phyloP scores from a whole-genome alignment of 2,888 invertebrate genomes.

The Strigamia transsilvanica region DNA sequence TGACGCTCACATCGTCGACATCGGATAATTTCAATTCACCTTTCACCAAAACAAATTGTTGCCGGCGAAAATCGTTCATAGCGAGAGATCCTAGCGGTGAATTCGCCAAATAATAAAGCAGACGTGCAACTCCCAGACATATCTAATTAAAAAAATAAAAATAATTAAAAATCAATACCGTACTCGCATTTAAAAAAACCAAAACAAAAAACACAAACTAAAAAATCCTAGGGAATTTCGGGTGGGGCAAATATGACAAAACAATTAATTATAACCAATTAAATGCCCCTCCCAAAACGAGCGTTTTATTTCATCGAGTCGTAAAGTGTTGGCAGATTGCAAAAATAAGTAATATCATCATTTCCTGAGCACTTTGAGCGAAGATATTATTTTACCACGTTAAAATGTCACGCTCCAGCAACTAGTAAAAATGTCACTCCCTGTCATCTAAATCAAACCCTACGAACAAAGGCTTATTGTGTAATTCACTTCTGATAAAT shows the following conservation, averaged over 20 bases:
- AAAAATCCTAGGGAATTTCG: background rate
- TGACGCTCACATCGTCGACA: conserved; percentile 66
- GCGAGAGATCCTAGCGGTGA: conserved; percentile 65
- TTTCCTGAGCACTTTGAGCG: background rate
- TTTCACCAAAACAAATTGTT: conserved; percentile 66
- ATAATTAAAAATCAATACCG: background rate
- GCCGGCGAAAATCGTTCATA: conserved; percentile 67
- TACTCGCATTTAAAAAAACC: background rate
- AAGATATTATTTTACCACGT: too few species aligned
- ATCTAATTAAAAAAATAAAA: conserved; percentile 59
- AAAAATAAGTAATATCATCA: background rate
- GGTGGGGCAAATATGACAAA: background rate
- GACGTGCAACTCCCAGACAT: conserved; percentile 61
- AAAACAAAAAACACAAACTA: background rate
- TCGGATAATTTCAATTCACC: conserved; percentile 66
- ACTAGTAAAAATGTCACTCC: too few species aligned
- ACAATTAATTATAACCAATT: conserved; percentile 5
- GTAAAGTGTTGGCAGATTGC: background rate
- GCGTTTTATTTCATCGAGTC: background rate
- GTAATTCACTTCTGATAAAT: conserved; percentile 23
- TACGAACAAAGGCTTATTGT: conserved; percentile 2
- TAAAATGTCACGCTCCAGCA: too few species aligned
- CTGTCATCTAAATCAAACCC: background rate
- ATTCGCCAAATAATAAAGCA: conserved; percentile 64
- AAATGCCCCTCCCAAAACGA: conserved; percentile 3